A percentile compares a stretch with the other conserved stretches of the same genome.
These are phyloP conservation scores for Solea senegalensis DNA, from an alignment of 2,113 vertebrate species.

Conservation along the genomic window DNA sequence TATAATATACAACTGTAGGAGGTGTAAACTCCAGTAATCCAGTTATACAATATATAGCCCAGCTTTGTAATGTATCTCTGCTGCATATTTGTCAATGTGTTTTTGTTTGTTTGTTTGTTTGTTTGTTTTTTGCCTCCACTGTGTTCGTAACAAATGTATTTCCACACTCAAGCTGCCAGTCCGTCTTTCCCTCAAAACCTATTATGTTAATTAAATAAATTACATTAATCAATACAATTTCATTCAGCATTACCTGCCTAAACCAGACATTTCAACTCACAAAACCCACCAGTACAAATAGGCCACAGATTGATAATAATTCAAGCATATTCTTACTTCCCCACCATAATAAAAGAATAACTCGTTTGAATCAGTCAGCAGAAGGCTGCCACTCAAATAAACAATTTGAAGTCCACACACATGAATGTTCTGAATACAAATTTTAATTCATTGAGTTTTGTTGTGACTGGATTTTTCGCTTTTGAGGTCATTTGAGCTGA, in stretches of 20 bases:
- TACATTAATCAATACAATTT: too few relatives aligned
- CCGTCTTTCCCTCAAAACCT: too few relatives aligned
- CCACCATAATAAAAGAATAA: slow-evolving; percentile 26
- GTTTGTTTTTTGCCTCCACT: too few relatives aligned
- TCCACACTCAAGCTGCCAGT: too few relatives aligned
- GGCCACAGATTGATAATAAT: background rate
- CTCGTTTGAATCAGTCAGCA: slow-evolving; percentile 2
- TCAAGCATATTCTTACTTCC: slow-evolving; percentile 7
- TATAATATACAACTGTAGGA: too few relatives aligned
- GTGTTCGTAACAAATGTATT: too few relatives aligned
- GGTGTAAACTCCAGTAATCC: too few relatives aligned
- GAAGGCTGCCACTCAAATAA: slow-evolving; percentile 28
- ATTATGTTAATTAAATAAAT: too few relatives aligned
- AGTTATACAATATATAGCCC: too few relatives aligned
- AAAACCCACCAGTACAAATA: slow-evolving; percentile 1
- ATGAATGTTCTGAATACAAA: background rate
- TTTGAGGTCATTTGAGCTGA: slow-evolving; percentile 25
- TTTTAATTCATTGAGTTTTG: slow-evolving; percentile 9
- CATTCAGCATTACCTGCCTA: background rate
- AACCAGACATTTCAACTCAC: background rate
- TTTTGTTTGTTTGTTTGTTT: too few relatives aligned
- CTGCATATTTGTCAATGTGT: too few relatives aligned
- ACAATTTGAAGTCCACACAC: slow-evolving; percentile 22
- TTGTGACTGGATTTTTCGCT: slow-evolving; percentile 31
- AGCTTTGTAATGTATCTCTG: too few relatives aligned